phyloP scores from a whole-genome alignment of 2,888 invertebrate species.

The Platycnemis pennipes region DNA sequence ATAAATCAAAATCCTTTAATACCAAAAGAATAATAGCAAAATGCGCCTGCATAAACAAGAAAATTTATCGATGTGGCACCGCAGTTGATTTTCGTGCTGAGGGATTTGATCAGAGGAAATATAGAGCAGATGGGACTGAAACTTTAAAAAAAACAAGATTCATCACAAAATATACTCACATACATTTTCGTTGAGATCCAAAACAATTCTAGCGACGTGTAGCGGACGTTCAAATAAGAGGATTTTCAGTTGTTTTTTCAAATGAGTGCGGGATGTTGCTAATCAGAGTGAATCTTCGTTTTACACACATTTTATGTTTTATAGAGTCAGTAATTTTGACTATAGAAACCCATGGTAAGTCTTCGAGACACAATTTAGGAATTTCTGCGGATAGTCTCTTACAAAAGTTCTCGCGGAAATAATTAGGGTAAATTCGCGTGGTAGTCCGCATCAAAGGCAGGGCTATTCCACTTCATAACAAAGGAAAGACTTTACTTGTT shows the following conservation, averaged over 20 bases:
- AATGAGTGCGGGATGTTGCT: constrained; percentile 11
- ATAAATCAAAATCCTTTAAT: too few species aligned
- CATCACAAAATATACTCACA: constrained; percentile 36
- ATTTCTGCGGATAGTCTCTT: neutral
- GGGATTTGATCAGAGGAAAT: neutral
- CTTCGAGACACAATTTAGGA: neutral
- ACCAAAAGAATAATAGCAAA: neutral
- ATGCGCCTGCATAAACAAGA: neutral
- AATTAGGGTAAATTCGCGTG: too few species aligned
- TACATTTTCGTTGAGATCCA: constrained; percentile 12
- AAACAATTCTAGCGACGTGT: neutral
- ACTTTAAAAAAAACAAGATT: constrained; percentile 39
- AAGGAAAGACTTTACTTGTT: too few species aligned
- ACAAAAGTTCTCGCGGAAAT: too few species aligned
- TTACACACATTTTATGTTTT: neutral
- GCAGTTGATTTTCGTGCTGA: too few species aligned
- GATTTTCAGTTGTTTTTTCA: neutral
- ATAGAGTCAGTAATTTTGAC: neutral
- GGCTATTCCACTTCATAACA: too few species aligned
- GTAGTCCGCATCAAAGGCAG: too few species aligned
- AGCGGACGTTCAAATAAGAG: neutral
- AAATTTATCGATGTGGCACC: too few species aligned
- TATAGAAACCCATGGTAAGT: neutral
- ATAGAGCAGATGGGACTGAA: constrained; percentile 48
- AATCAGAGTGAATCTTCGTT: neutral